A percentile compares a stretch with the other conserved stretches of the same genome.
phyloP scores from a whole-genome alignment of 1,140 invertebrate genomes.

The Eurosta solidaginis region DNA sequence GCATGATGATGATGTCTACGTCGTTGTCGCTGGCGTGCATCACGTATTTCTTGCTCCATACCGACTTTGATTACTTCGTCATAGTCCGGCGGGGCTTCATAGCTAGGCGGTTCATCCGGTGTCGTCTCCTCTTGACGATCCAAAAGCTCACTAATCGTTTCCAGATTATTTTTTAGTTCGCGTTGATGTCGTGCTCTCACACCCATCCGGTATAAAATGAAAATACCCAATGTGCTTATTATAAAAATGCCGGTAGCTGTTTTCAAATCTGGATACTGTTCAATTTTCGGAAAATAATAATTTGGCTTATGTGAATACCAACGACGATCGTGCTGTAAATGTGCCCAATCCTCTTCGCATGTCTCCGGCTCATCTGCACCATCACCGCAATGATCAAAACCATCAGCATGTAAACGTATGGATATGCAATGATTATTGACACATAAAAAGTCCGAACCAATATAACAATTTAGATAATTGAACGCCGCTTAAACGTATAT shows the following conservation, averaged over 20 bases:
- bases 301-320: constrained; percentile 75
- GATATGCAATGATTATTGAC: constrained; percentile 79
- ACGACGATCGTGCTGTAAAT: constrained; percentile 64
- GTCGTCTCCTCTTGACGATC: constrained; percentile 64
- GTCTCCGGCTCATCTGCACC: constrained; percentile 72
- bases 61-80: constrained; percentile 70
- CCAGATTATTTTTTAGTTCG: constrained; percentile 68
- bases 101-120: constrained; percentile 70
- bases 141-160: constrained; percentile 69
- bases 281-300: constrained; percentile 74
- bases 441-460: constrained; percentile 73
- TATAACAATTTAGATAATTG: constrained; percentile 73
- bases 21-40: constrained; percentile 41
- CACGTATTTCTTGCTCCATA: constrained; percentile 55
- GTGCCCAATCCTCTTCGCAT: constrained; percentile 62
- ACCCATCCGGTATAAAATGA: constrained; percentile 70
- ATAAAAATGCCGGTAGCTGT: constrained; percentile 70
- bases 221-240: constrained; percentile 67
- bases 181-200: constrained; percentile 66
- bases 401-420: constrained; percentile 75
- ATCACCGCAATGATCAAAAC: constrained; percentile 83
- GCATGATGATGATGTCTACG: constrained; percentile 32
- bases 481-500: constrained; percentile 69
- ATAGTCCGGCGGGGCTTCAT: constrained; percentile 74
- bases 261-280: constrained; percentile 69